phyloP scores from a whole-genome alignment of 1,140 invertebrate species.

The Arion vulgaris region DNA sequence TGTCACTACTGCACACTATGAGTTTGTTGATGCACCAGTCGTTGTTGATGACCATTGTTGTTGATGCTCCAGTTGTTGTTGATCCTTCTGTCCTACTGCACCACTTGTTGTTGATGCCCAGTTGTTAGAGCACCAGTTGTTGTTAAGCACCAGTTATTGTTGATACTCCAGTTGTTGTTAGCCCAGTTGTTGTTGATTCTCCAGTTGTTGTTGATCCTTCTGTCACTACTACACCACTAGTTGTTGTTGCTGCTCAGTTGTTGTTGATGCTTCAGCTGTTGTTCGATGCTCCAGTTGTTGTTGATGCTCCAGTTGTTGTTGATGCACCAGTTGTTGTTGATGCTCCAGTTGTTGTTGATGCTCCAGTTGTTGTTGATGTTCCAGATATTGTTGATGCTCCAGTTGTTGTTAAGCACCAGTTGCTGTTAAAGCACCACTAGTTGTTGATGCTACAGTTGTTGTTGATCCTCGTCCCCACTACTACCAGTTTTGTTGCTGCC shows the following conservation, averaged over 20 bases:
- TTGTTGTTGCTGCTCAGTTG: background rate
- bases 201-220: background rate
- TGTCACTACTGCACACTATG: no score
- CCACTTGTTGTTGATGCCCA: background rate
- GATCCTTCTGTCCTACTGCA: background rate
- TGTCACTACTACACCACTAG: background rate
- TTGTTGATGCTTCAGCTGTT: background rate
- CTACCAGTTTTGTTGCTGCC: background rate
- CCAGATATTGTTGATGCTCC: background rate
- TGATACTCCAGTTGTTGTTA: background rate
- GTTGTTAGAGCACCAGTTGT: background rate
- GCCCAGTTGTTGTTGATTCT: no score
- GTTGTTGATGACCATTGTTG: constrained; percentile 7
- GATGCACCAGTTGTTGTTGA: no score
- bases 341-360: no score
- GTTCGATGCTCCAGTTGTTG: background rate
- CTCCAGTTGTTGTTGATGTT: no score
- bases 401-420: no score
- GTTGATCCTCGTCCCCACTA: constrained; percentile 2
- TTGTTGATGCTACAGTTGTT: constrained; percentile 25
- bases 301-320: no score
- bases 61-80: background rate
- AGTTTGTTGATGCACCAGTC: constrained; percentile 1
- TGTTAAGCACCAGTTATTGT: background rate
- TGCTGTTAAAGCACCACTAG: no score